These are phyloP conservation scores for Metopolophium dirhodum DNA, from an alignment of 1,140 invertebrate species.

Conservation along the genomic window DNA sequence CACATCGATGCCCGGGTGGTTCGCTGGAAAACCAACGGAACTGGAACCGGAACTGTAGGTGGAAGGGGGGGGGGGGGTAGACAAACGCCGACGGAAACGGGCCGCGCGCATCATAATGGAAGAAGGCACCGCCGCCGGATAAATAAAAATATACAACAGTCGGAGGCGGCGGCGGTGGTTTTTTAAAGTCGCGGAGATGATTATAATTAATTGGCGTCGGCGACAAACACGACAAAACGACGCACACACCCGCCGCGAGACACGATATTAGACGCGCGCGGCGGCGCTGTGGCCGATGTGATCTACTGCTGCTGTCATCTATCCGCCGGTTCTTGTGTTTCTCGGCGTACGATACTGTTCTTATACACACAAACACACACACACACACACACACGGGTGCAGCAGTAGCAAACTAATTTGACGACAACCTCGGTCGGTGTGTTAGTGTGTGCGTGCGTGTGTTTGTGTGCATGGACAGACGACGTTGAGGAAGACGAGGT, in stretches of 20 bases:
- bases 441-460: too few species aligned
- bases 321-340: neutral
- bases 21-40: neutral
- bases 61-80: neutral
- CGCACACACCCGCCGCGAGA: neutral
- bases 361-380: too few species aligned
- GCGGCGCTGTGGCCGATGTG: neutral
- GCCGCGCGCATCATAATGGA: neutral
- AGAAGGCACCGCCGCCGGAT: slow-evolving; percentile 13
- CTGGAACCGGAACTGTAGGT: neutral
- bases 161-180: neutral
- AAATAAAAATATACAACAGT: slow-evolving; percentile 18
- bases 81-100: slow-evolving; percentile 13
- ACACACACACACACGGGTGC: neutral
- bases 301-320: slow-evolving; percentile 20
- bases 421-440: neutral
- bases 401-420: slow-evolving; percentile 39
- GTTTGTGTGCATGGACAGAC: neutral
- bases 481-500: neutral
- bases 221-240: slow-evolving; percentile 29
- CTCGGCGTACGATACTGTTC: neutral
- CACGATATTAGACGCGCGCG: slow-evolving; percentile 11
- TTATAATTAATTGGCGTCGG: slow-evolving; percentile 48
- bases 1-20: neutral
- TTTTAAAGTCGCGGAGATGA: slow-evolving; percentile 40